Evolutionary conservation across 2,888 invertebrate genomes (phyloP), one percentile per base, ranked within the genome.

Genomic region (Melanchra persicariae): DNA sequence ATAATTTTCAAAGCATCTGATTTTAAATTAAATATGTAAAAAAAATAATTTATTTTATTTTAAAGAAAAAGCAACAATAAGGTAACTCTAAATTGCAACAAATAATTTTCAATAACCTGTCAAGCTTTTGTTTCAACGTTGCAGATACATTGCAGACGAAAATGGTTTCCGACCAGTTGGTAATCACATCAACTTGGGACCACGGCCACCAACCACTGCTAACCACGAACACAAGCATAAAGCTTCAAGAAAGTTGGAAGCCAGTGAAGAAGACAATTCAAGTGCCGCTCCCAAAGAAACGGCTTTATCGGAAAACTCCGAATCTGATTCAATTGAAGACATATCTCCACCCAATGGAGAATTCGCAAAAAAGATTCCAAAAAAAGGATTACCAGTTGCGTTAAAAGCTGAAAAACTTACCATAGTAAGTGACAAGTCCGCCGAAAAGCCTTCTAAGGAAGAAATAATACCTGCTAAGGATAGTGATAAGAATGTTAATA

Each of bases 151-250:
- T 65, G 97, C 97, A 77, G 97, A 97, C 88, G 97, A 97, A 90
- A 97, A 97, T 87, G 97, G 97, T 37, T 97, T 97, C 91, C 97
- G 96, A 85, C 97, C 97, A 0, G 93, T 96, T 77, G 97, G 97
- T 19, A 97, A 96, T 82, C 97, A 97, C 87, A 92, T 97, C 73
- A 97, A 97, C 2, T 96, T 87, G 63, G 88, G 87, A 49, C 82
- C 77, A 88, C 72, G 86, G 81, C 65, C 74, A 71, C 43, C 75
- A 77, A 83, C 76, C 70, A 47, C 78, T 47, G 82, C 89, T 30
- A 85, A 70, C 40, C 88, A 49, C n/a, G 22, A 12, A 9, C 58
- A 57, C n/a, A 55, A 68, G 24, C 57, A 88, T 45, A 93, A 93
- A 82, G 80, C 87, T 61, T 89, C 91, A 2, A 85, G 90, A 54